phyloP scores from a whole-genome alignment of 2,888 invertebrate genomes.

The Eupithecia exiguata region DNA sequence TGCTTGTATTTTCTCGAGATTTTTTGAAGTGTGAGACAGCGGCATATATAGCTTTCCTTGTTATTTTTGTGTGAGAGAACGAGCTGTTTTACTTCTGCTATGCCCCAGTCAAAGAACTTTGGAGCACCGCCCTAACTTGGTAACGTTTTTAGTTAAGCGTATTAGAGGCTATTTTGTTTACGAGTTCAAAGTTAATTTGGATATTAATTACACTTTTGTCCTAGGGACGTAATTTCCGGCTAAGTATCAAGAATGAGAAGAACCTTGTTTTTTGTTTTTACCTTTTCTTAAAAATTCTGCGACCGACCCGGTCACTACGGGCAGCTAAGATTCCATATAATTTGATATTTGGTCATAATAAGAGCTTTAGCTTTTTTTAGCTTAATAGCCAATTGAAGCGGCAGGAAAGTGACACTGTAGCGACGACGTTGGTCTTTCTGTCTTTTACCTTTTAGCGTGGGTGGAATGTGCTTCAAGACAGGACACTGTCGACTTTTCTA shows the following conservation, averaged over 20 bases:
- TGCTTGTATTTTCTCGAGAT: not conserved
- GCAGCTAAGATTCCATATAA: not conserved
- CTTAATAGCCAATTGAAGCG: too few species aligned
- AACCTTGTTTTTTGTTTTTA: not conserved
- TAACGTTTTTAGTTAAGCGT: slow-evolving; percentile 48
- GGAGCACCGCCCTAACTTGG: slow-evolving; percentile 46
- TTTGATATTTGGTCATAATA: not conserved
- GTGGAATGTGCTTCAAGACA: too few species aligned
- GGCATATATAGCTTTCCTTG: not conserved
- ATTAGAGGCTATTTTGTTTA: slow-evolving; percentile 43
- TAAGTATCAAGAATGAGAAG: slow-evolving; percentile 10
- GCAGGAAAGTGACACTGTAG: too few species aligned
- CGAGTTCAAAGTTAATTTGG: slow-evolving; percentile 29
- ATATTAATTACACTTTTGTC: slow-evolving; percentile 28
- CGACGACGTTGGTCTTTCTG: too few species aligned
- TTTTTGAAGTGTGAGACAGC: not conserved
- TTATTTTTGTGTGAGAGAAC: slow-evolving; percentile 1
- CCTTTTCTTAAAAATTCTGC: not conserved
- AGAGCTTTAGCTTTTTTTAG: too few species aligned
- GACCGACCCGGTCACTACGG: not conserved
- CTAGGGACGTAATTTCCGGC: slow-evolving; percentile 13
- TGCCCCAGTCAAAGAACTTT: slow-evolving; percentile 47
- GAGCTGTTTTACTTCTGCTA: slow-evolving; percentile 16
- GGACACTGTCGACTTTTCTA: too few species aligned
- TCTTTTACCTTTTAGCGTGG: too few species aligned